Percentiles rank a stretch among this genome's conserved stretches.
Evolutionary conservation across 2,797 vertebrate species (phyloP).

Genomic region (Sandelia bainsii): DNA sequence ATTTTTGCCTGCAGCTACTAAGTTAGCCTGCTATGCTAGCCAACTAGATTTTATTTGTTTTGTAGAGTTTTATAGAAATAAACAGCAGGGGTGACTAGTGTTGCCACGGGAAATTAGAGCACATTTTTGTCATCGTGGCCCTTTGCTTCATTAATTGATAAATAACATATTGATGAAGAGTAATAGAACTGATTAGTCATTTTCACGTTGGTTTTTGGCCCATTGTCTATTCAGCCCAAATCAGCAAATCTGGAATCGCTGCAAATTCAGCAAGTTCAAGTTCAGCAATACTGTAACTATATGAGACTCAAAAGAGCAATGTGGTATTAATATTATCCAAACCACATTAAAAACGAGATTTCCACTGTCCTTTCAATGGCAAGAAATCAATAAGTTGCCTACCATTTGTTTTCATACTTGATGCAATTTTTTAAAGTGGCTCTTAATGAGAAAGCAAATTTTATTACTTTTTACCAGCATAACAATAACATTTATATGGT

Average conservation of each 20-base stretch:
- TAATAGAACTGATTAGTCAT: not conserved
- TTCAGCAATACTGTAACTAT: not conserved
- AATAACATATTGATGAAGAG: not conserved
- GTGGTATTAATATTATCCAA: not conserved
- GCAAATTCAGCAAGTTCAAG: too few relatives aligned
- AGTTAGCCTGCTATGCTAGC: not conserved
- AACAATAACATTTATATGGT: conserved; percentile 6
- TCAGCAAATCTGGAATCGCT: not conserved
- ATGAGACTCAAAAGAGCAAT: not conserved
- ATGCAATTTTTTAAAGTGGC: not conserved
- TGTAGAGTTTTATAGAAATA: conserved; percentile 20
- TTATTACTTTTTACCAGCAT: conserved; percentile 11
- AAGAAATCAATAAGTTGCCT: not conserved
- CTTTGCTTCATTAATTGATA: not conserved
- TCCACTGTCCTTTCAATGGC: conserved; percentile 11
- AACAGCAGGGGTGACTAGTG: conserved; percentile 21
- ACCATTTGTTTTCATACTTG: not conserved
- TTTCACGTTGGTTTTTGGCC: not conserved
- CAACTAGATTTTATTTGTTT: conserved; percentile 23
- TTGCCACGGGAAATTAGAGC: not conserved
- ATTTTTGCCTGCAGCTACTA: not conserved
- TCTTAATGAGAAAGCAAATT: not conserved
- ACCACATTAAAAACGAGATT: conserved; percentile 2
- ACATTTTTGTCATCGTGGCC: not conserved
- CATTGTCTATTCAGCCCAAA: not conserved